Base-by-base conservation (phyloP, 64 coral and sea anemone species). In the Montipora cactus region DNA sequence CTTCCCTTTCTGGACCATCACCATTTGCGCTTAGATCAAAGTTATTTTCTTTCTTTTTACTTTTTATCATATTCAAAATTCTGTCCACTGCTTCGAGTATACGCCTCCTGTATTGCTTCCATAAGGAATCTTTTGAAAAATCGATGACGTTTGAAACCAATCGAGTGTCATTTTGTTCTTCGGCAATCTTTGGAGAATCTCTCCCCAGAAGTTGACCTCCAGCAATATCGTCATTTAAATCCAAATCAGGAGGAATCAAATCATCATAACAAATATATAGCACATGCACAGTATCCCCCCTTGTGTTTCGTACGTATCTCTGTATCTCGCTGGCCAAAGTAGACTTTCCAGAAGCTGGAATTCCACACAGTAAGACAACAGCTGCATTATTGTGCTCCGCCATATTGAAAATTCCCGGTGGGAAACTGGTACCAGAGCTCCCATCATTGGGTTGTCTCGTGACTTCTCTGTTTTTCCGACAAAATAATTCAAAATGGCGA, bases 261-360 rank as follows among this genome's bases (percentile, higher is more conserved):
- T 96, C 92, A 87, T 96, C 95, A 68, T 94, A 96, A 86, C 91
- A 90, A 7, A 96, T 50, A 37, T 91, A 64, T 67, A 96, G 72
- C 12, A 86, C 51, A 71, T 96, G 95, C 13, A 96, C 13, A 59
- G 48, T 61, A 16, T 66, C 57, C 16, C 67, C 67, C 59, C 22
- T 49, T 68, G 81, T 80, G 21, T 87, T 53, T 0, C 79, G 51
- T 20, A 90, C n/a, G 44, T 96, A 90, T 47, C 87, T 19, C 37
- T 93, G 93, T 18, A 96, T 61, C 52, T 90, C 71, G 52, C 12
- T 85, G 2, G 91, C 81, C 44, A 96, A 80, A 74, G 88, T 94
- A 47, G 95, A 90, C 85, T 96, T 96, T 37, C 95, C 95, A 81
- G 91, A 93, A 1, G 87, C 92, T 22, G 95, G 95, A 69, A 96